Evolutionary conservation across 2,888 invertebrate species (phyloP).

Genomic region (Cyaniris semiargus): DNA sequence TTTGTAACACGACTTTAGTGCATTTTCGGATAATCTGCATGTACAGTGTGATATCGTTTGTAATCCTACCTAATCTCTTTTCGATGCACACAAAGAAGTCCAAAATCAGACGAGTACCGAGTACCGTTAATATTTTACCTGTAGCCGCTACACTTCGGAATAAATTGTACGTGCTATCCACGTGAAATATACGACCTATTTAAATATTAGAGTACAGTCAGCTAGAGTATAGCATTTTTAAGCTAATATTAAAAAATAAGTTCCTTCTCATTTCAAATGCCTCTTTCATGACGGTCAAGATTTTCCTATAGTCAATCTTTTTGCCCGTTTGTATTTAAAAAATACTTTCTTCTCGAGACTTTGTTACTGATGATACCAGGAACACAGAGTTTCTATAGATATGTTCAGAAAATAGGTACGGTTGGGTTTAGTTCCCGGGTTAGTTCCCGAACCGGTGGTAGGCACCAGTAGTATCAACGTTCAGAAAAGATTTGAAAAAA

Average conservation of each 20-base stretch:
- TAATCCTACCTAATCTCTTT: not conserved
- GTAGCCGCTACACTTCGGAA: constrained; percentile 1
- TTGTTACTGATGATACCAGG: too few relatives aligned
- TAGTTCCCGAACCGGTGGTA: too few relatives aligned
- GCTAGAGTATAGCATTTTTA: not conserved
- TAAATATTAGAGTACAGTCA: constrained; percentile 4
- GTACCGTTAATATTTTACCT: constrained; percentile 15
- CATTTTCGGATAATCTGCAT: not conserved
- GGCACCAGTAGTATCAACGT: too few relatives aligned
- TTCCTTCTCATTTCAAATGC: not conserved
- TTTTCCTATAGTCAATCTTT: too few relatives aligned
- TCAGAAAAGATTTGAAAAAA: too few relatives aligned
- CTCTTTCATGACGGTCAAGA: too few relatives aligned
- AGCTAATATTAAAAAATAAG: not conserved
- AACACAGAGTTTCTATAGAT: too few relatives aligned
- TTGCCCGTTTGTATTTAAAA: too few relatives aligned
- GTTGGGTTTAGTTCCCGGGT: too few relatives aligned
- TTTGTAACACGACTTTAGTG: not conserved
- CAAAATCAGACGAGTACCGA: not conserved
- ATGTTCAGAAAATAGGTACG: too few relatives aligned
- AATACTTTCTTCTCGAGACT: too few relatives aligned
- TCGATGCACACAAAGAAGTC: not conserved
- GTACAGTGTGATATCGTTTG: not conserved
- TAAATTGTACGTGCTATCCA: constrained; percentile 11
- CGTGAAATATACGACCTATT: constrained; percentile 16